A percentile compares a stretch with the other conserved stretches of the same genome.
phyloP scores from a whole-genome alignment of 2,888 invertebrate species.

The Lithophane semibrunnea region DNA sequence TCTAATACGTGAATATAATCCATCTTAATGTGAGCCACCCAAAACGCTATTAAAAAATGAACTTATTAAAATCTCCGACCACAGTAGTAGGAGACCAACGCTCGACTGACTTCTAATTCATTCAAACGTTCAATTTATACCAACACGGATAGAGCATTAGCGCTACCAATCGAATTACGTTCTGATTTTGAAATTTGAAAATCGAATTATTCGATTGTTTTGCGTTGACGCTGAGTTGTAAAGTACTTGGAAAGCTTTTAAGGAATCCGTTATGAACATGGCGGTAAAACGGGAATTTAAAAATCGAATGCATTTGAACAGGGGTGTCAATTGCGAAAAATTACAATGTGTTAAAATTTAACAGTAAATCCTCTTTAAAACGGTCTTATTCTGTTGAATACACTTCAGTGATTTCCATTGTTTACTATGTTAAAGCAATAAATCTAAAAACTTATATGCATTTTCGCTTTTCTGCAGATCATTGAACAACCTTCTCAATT shows the following conservation, averaged over 20 bases:
- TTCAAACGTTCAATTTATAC: slow-evolving; percentile 83
- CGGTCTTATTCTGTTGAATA: neutral
- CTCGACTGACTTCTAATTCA: slow-evolving; percentile 81
- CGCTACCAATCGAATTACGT: slow-evolving; percentile 84
- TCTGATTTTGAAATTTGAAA: slow-evolving; percentile 85
- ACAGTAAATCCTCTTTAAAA: slow-evolving; percentile 7
- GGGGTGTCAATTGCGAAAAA: slow-evolving; percentile 34
- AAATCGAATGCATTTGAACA: slow-evolving; percentile 40
- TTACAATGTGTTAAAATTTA: slow-evolving; percentile 44
- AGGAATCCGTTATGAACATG: slow-evolving; percentile 49
- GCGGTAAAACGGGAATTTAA: slow-evolving; percentile 41
- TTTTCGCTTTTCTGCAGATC: neutral
- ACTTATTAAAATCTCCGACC: slow-evolving; percentile 70
- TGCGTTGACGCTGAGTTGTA: slow-evolving; percentile 55
- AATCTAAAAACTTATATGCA: neutral
- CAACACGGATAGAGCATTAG: slow-evolving; percentile 86
- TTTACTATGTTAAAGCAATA: no score
- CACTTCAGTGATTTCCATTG: neutral
- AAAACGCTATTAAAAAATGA: slow-evolving; percentile 75
- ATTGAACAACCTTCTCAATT: slow-evolving; percentile 9
- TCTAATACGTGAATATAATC: slow-evolving; percentile 75
- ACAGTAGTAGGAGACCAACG: slow-evolving; percentile 71
- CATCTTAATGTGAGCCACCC: slow-evolving; percentile 74
- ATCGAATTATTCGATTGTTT: slow-evolving; percentile 85
- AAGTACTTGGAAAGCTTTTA: slow-evolving; percentile 68